Evolutionary conservation across 35 echinoderm and acorn worm species (phyloP).

Genomic region (Ophiothrix spiculata): DNA sequence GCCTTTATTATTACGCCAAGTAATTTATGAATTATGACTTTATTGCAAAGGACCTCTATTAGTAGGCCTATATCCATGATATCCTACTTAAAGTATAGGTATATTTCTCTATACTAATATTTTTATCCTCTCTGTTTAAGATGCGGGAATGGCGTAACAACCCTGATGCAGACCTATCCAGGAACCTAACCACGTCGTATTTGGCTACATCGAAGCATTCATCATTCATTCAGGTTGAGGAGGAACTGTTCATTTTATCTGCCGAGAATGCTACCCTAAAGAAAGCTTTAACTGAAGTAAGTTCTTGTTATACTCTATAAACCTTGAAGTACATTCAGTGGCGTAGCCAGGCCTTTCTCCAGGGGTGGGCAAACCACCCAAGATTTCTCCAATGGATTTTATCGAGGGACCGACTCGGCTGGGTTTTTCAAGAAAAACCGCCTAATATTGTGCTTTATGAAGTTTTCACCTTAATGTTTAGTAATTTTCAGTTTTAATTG

Average conservation of each 20-base stretch:
- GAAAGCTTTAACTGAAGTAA: slow-evolving; percentile 76
- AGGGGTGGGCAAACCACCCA: too few relatives aligned
- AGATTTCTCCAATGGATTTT: too few relatives aligned
- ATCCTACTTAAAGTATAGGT: background rate
- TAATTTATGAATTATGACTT: background rate
- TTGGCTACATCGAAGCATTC: slow-evolving; percentile 66
- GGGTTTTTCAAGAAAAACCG: too few relatives aligned
- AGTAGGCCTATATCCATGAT: background rate
- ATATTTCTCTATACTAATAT: background rate
- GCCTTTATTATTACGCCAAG: background rate
- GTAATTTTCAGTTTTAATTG: too few relatives aligned
- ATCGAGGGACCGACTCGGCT: too few relatives aligned
- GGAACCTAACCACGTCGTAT: slow-evolving; percentile 82
- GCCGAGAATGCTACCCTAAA: slow-evolving; percentile 85
- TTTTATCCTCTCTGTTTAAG: slow-evolving; percentile 32
- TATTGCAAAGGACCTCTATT: background rate
- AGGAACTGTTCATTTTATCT: slow-evolving; percentile 86
- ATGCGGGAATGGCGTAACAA: slow-evolving; percentile 81
- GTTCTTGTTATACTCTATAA: too few relatives aligned
- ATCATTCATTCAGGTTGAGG: slow-evolving; percentile 79
- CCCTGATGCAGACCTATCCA: slow-evolving; percentile 62
- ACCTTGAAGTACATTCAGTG: too few relatives aligned
- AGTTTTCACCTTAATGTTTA: too few relatives aligned
- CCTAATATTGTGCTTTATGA: too few relatives aligned
- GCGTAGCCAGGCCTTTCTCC: too few relatives aligned